These are phyloP conservation scores for Meloidogyne floridensis DNA, from an alignment of 1,140 invertebrate genomes.

Conservation along the genomic window DNA sequence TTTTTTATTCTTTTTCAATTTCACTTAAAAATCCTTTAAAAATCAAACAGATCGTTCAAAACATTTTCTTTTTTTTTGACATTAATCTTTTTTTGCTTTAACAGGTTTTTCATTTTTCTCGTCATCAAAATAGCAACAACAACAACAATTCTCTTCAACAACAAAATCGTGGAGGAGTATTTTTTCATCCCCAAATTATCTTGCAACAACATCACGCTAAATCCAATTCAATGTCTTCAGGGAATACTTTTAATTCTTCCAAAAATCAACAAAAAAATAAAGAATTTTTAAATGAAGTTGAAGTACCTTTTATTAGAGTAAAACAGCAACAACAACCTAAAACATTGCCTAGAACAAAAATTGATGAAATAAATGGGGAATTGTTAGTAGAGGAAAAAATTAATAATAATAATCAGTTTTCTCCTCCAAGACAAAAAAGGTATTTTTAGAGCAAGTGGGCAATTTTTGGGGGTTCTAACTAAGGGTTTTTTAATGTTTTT, in stretches of 20 bases:
- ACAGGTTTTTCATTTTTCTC: conserved; percentile 14
- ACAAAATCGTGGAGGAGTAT: background rate
- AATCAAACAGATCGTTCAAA: too few species aligned
- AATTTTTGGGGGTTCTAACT: too few species aligned
- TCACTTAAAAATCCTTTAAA: too few species aligned
- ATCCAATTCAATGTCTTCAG: conserved; percentile 9
- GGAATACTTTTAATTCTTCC: background rate
- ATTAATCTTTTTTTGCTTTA: background rate
- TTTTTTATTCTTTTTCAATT: too few species aligned
- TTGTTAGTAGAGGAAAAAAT: background rate
- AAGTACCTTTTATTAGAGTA: background rate
- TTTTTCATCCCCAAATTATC: conserved; percentile 10
- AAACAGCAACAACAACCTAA: background rate
- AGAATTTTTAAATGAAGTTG: background rate
- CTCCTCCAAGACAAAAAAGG: background rate
- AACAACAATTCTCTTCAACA: background rate
- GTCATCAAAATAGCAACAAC: background rate
- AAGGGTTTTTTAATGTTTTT: too few species aligned
- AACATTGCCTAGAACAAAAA: background rate
- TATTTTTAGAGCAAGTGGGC: too few species aligned
- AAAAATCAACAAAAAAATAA: background rate
- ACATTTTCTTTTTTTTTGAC: background rate
- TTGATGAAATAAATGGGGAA: background rate
- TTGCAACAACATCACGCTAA: conserved; percentile 10
- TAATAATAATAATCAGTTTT: background rate